Evolutionary conservation across 2,113 vertebrate genomes (phyloP).

Genomic region (Calypte anna): DNA sequence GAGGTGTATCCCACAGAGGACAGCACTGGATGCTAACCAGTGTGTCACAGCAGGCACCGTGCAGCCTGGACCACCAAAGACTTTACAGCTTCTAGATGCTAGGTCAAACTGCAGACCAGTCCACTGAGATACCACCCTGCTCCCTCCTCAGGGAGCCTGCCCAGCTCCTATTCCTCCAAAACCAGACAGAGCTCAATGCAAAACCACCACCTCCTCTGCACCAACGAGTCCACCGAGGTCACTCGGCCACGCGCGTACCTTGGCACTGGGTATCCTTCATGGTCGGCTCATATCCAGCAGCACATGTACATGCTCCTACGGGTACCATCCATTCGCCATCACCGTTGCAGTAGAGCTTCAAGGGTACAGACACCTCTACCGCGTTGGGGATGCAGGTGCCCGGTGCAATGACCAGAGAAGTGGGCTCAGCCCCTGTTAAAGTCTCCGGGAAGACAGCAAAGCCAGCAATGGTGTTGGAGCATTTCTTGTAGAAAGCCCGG

Average conservation of each 20-base stretch:
- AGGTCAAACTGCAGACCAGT: not conserved
- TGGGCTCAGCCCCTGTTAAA: constrained; percentile 93
- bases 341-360: constrained; percentile 97
- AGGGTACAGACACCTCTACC: constrained; percentile 92
- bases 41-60: rapidly evolving
- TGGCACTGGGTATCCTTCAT: constrained; percentile 94
- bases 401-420: constrained; percentile 94
- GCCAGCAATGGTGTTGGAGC: constrained; percentile 92
- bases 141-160: not conserved
- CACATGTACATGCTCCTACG: constrained; percentile 93
- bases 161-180: not conserved
- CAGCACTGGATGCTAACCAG: not conserved
- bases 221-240: rapidly evolving
- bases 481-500: constrained; percentile 97
- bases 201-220: not conserved
- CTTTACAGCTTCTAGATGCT: not conserved
- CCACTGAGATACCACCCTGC: not conserved
- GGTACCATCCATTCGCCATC: constrained; percentile 99
- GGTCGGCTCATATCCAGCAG: constrained; percentile 88
- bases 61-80: rapidly evolving
- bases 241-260: constrained; percentile 69
- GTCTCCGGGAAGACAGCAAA: constrained; percentile 97
- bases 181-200: rapidly evolving
- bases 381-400: constrained; percentile 94
- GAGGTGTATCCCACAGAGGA: not conserved